These are phyloP conservation scores for Neolamprologus cancellatus DNA, from an alignment of 2,113 vertebrate genomes.

Conservation along the genomic window DNA sequence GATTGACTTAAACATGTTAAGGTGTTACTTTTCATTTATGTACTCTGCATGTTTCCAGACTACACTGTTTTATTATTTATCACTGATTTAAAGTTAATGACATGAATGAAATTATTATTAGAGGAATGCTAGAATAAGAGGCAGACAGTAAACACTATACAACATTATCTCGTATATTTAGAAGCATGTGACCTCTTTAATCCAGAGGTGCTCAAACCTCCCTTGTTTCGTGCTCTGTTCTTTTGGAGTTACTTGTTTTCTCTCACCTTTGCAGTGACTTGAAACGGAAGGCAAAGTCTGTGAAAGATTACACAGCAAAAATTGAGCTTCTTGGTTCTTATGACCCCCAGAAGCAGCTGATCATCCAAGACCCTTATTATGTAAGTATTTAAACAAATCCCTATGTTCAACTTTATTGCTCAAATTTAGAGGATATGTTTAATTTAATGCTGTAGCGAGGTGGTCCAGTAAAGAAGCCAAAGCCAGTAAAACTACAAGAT, in stretches of 20 bases:
- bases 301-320: slow-evolving; percentile 76
- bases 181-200: background rate
- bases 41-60: background rate
- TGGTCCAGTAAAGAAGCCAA: background rate
- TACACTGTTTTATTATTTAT: background rate
- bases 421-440: background rate
- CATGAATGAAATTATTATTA: background rate
- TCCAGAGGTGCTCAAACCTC: background rate
- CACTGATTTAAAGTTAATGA: background rate
- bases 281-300: slow-evolving; percentile 76
- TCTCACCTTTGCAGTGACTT: slow-evolving; percentile 79
- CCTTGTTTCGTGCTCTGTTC: background rate
- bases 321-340: slow-evolving; percentile 85
- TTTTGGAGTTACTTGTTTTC: background rate
- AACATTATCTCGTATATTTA: background rate
- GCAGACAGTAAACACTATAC: background rate
- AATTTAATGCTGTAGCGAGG: background rate
- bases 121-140: background rate
- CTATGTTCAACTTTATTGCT: background rate
- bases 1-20: background rate
- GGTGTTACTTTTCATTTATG: background rate
- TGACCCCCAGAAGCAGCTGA: slow-evolving; percentile 82
- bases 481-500: background rate
- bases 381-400: slow-evolving; percentile 66
- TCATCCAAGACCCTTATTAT: slow-evolving; percentile 86